Percentiles rank a stretch among this genome's conserved stretches.
Evolutionary conservation across 2,888 invertebrate genomes (phyloP).

Genomic region (Toxonevra muliebris): DNA sequence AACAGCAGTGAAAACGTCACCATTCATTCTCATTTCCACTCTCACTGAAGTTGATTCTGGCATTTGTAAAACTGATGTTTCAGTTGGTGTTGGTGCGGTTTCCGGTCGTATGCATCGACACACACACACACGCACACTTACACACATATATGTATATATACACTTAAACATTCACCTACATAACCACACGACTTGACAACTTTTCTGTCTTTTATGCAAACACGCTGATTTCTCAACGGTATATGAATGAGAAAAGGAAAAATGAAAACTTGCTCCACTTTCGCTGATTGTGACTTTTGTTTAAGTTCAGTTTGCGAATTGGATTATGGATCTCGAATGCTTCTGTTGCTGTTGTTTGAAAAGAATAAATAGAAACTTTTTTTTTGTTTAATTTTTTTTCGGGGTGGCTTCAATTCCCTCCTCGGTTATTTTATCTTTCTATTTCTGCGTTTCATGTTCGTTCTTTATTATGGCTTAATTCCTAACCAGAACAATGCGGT

Average conservation of each 20-base stretch:
- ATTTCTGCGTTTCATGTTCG: too few relatives aligned
- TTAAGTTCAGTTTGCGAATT: constrained; percentile 25
- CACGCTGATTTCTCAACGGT: not conserved
- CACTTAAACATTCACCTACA: not conserved
- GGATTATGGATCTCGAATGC: constrained; percentile 24
- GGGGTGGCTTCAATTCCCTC: too few relatives aligned
- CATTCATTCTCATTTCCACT: not conserved
- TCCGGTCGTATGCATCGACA: too few relatives aligned
- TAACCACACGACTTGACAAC: not conserved
- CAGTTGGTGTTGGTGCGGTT: too few relatives aligned
- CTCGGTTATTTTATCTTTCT: too few relatives aligned
- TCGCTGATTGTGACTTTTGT: constrained; percentile 26
- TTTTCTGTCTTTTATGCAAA: not conserved
- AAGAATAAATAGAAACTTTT: too few relatives aligned
- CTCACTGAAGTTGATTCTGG: not conserved
- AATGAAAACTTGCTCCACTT: constrained; percentile 20
- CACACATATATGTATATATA: not conserved
- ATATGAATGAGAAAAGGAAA: not conserved
- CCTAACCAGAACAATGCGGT: too few relatives aligned
- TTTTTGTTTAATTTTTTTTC: too few relatives aligned
- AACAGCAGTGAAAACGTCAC: not conserved
- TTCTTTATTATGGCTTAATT: too few relatives aligned
- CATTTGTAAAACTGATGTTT: not conserved
- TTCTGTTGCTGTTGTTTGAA: too few relatives aligned
- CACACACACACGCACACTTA: not conserved